phyloP scores from a whole-genome alignment of 1,140 invertebrate genomes.

The Centruroides sculpturatus region DNA sequence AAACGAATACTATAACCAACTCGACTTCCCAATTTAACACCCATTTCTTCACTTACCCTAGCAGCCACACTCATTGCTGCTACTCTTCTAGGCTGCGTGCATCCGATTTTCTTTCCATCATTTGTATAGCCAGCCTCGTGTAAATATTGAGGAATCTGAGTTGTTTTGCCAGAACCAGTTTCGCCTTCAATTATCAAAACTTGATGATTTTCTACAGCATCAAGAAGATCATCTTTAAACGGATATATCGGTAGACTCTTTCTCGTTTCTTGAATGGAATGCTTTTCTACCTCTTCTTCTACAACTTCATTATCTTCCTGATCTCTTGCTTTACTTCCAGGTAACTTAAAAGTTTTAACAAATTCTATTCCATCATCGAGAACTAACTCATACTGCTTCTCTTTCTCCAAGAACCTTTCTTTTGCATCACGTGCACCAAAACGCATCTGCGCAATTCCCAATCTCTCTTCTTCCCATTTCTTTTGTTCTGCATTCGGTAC shows the following conservation, averaged over 20 bases:
- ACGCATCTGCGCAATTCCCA: constrained; percentile 76
- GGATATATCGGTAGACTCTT: constrained; percentile 87
- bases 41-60: constrained; percentile 55
- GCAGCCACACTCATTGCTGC: constrained; percentile 64
- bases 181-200: constrained; percentile 90
- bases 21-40: constrained; percentile 50
- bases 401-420: constrained; percentile 30
- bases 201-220: constrained; percentile 78
- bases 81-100: constrained; percentile 61
- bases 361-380: constrained; percentile 96
- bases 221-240: constrained; percentile 75
- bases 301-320: constrained; percentile 30
- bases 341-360: constrained; percentile 78
- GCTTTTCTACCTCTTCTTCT: constrained; percentile 46
- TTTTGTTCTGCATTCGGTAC: constrained; percentile 82
- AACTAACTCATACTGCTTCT: constrained; percentile 82
- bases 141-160: constrained; percentile 96
- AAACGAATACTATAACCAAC: constrained; percentile 65
- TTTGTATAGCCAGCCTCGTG: constrained; percentile 51
- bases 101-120: constrained; percentile 45
- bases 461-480: constrained; percentile 97
- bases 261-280: constrained; percentile 82
- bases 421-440: constrained; percentile 86
- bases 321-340: constrained; percentile 44
- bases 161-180: constrained; percentile 95